phyloP scores from a whole-genome alignment of 2,113 vertebrate species.

The Eurypyga helias region DNA sequence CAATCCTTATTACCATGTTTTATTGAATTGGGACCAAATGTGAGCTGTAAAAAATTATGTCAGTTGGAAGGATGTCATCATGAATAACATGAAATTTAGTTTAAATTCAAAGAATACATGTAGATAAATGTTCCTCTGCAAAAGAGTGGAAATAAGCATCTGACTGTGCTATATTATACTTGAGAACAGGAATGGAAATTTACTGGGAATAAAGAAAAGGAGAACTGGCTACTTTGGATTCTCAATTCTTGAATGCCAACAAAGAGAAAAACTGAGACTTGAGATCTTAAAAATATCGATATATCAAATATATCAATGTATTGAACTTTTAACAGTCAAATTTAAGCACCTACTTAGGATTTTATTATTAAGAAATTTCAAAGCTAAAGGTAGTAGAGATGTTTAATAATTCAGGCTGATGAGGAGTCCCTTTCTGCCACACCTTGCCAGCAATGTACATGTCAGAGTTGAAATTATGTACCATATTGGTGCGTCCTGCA shows the following conservation, averaged over 20 bases:
- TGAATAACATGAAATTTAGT: neutral
- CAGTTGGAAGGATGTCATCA: neutral
- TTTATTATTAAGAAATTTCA: neutral
- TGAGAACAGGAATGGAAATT: neutral
- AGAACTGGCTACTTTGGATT: neutral
- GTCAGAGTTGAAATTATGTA: neutral
- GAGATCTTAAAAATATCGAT: neutral
- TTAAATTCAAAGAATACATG: neutral
- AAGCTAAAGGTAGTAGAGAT: neutral
- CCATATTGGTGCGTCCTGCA: accelerated
- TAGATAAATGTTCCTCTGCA: neutral
- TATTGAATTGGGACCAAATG: neutral
- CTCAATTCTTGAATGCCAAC: neutral
- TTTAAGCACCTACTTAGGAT: neutral
- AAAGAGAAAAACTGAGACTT: neutral
- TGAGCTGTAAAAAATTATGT: neutral
- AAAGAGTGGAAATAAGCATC: neutral
- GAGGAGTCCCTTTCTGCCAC: neutral
- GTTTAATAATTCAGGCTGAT: neutral
- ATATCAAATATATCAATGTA: neutral
- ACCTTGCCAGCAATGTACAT: neutral
- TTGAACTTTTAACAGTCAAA: neutral
- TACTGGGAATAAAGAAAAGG: neutral
- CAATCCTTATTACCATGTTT: neutral
- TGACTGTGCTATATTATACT: neutral